Evolutionary conservation across 92 coral and sea anemone genomes (phyloP).

Genomic region (Ricordea florida): DNA sequence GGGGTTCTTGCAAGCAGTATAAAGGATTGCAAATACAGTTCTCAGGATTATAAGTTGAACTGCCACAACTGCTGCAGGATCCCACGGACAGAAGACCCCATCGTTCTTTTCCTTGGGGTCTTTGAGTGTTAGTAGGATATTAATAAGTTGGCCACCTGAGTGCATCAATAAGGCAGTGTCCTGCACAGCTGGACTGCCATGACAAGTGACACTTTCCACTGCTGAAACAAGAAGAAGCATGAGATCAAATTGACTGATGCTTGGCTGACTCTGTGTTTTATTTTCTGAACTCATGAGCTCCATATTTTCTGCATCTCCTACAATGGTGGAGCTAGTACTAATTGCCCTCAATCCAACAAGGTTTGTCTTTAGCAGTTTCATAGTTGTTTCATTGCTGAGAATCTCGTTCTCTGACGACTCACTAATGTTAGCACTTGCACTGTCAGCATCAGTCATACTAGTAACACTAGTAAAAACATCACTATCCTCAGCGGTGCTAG

Average conservation of each 20-base stretch:
- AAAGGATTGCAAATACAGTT: conserved; percentile 54
- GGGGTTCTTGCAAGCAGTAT: conserved; percentile 56
- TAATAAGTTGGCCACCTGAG: conserved; percentile 65
- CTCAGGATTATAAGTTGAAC: conserved; percentile 61
- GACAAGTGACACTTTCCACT: conserved; percentile 71
- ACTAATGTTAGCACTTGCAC: conserved; percentile 38
- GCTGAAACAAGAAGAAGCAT: conserved; percentile 62
- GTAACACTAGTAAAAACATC: conserved; percentile 53
- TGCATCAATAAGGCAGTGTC: conserved; percentile 56
- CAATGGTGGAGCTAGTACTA: no score
- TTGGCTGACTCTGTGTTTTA: neutral
- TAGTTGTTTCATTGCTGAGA: neutral
- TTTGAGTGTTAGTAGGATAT: conserved; percentile 40
- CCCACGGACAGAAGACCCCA: conserved; percentile 68
- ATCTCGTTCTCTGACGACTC: conserved; percentile 9
- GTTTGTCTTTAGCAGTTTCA: no score
- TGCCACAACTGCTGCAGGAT: conserved; percentile 29
- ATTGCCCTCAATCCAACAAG: no score
- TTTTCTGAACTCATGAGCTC: neutral
- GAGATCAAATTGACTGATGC: conserved; percentile 60
- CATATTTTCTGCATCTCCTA: neutral
- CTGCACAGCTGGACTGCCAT: conserved; percentile 33
- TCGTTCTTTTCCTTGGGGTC: neutral
- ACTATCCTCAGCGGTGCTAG: conserved; percentile 49
- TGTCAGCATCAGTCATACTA: conserved; percentile 52